Conservation (phyloP, 1,140 invertebrate genomes). For the Meloidogyne exigua region DNA sequence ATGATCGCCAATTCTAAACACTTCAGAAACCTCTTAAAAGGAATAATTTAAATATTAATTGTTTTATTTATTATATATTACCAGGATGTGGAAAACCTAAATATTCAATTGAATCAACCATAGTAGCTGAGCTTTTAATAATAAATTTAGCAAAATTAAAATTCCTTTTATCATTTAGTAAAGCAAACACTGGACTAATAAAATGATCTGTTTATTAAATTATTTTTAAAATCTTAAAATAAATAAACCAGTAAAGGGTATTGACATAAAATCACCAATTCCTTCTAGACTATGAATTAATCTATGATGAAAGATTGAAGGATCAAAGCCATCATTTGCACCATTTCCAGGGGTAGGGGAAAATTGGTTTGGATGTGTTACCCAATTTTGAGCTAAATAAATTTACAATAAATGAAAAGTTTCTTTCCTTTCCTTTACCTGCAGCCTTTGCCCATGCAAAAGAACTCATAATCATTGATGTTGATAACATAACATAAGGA, state of each 20-base stretch:
- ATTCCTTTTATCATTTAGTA: background rate
- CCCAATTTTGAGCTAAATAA: conserved; percentile 25
- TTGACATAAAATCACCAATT: conserved; percentile 16
- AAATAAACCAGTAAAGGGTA: conserved; percentile 8
- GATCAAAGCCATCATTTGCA: conserved; percentile 17
- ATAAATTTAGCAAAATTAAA: conserved; percentile 16
- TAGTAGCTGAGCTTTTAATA: conserved; percentile 5
- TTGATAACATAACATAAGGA: conserved; percentile 11
- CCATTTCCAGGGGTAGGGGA: background rate
- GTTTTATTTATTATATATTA: background rate
- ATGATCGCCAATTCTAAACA: conserved; percentile 26
- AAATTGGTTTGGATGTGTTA: conserved; percentile 20
- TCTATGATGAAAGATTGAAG: conserved; percentile 10
- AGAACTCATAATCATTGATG: conserved; percentile 9
- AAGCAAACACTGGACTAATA: conserved; percentile 1
- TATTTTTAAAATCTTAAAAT: background rate
- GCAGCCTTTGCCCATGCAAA: background rate
- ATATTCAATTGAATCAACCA: conserved; percentile 20
- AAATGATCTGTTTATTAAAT: conserved; percentile 6
- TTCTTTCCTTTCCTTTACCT: background rate
- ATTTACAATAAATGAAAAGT: background rate
- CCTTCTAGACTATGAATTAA: conserved; percentile 10
- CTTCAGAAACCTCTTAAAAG: conserved; percentile 17
- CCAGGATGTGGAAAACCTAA: conserved; percentile 20
- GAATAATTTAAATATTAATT: background rate